These are phyloP conservation scores for Erebia epiphron DNA, from an alignment of 2,888 invertebrate genomes.

Conservation along the genomic window DNA sequence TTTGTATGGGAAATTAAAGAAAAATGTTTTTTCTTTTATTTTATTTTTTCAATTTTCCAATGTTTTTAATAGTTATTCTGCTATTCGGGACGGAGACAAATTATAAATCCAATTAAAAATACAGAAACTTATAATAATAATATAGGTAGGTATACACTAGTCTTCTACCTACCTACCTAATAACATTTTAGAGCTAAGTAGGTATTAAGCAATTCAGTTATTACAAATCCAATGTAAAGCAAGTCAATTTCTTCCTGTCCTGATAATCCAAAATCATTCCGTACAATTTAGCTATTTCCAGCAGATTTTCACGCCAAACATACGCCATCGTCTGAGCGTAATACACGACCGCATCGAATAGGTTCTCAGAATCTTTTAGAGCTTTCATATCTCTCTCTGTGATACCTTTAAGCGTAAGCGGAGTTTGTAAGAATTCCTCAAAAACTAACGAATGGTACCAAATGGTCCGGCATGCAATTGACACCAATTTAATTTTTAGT, in stretches of 20 bases:
- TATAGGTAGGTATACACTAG: too few relatives aligned
- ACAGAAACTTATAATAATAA: too few relatives aligned
- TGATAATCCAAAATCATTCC: constrained; percentile 2
- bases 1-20: too few relatives aligned
- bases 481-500: background rate
- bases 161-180: too few relatives aligned
- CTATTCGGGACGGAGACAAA: too few relatives aligned
- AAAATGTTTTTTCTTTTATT: too few relatives aligned
- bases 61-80: too few relatives aligned
- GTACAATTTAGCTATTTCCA: background rate
- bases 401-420: background rate
- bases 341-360: background rate
- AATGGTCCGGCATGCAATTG: background rate
- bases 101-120: too few relatives aligned
- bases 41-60: too few relatives aligned
- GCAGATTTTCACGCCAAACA: constrained; percentile 7
- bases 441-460: background rate
- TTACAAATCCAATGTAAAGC: constrained; percentile 3
- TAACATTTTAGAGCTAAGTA: too few relatives aligned
- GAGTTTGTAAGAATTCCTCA: constrained; percentile 9
- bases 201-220: too few relatives aligned
- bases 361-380: background rate
- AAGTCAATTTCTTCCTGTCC: background rate
- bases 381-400: background rate
- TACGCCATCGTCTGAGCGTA: background rate